Evolutionary conservation across 2,797 vertebrate genomes (phyloP), one percentile per base, ranked within the genome.

Genomic region (Danio albolineatus): DNA sequence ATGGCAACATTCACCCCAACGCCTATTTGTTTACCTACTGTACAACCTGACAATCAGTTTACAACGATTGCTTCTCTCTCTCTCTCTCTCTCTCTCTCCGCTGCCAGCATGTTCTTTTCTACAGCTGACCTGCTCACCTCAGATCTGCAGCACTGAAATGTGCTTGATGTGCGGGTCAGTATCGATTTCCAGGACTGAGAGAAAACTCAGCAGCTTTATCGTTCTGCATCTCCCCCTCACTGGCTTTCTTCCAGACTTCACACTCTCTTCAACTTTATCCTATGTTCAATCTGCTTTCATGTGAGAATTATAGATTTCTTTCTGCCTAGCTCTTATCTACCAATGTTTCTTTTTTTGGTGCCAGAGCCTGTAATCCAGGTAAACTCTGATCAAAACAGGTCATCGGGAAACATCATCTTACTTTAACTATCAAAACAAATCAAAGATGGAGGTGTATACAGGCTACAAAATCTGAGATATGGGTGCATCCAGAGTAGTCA

Each of bases 121-220:
- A 61, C 60, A 66, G 48, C 49, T 82, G 76, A 61, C n/a, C n/a
- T 64, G 54, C 71, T 73, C 51, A 62, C 56, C 78, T 21, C 49
- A 73, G 48, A 65, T 72, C 49, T 71, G 59, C n/a, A 41, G 38
- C 17, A 41, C 19, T 12, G 21, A n/a, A n/a, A 7, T 19, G 46
- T 53, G 43, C 21, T 65, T 78, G 67, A 78, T 73, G 49, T 76
- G 46, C 10, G 46, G 59, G 65, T 61, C 81, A 78, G 39, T 56
- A 77, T 57, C 17, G 70, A 75, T 80, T 74, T 72, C 73, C 19
- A 69, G 44, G 21, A 76, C 17, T 73, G 61, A 69, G 62, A 85
- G 86, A 69, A 86, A 89, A 89, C 82, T 88, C 85, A 86, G 89
- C 87, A 89, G 87, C 80, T 87, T 51, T 84, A 53, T 82, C 81